Evolutionary conservation across 2,888 invertebrate species (phyloP), one percentile per base, ranked within the genome.

Genomic region (Conistra vaccinii): DNA sequence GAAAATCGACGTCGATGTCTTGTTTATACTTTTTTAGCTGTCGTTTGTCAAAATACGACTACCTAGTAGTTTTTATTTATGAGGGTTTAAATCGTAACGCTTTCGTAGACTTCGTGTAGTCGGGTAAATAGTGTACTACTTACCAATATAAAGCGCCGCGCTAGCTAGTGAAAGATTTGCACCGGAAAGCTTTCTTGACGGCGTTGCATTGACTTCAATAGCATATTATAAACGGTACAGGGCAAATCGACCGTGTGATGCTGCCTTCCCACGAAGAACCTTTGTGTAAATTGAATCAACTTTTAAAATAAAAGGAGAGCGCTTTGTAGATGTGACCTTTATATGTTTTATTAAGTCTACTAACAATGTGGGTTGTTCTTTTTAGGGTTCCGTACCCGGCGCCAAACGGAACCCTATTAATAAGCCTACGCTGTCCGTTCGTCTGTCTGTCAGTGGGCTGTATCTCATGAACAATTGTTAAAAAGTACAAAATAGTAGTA

Each of bases 281-380:
- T 65, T 65, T 45, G n/a, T 42, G 29, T 69, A 69, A 69, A 42
- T n/a, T 23, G 42, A 32, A 51, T 69, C 14, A 67, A n/a, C 17
- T 32, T 29, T 2, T 17, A 10, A 42, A 39, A 67, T 7, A 26
- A n/a, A n/a, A n/a, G n/a, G n/a, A 26, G 35, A 60, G 20, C 12
- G 20, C 60, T 35, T 20, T 42, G 23, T 45, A 73, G 5, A 57
- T n/a, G 26, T 35, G 66, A 14, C n/a, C 20, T 55, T 55, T 20
- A 42, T 26, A 14, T 70, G 51, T 20, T n/a, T n/a, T 42, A n/a
- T 23, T 6, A 51, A 45, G 10, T 51, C 26, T 23, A 10, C 10
- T 48, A 14, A 6, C 17, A 51, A 68, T 53, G 39, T 35, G 9
- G 14, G 23, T 23, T 35, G 3, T 14, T n/a, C 17, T 42, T 48